phyloP scores from a whole-genome alignment of 2,113 vertebrate species.

The Tenebrosternarchus preto region DNA sequence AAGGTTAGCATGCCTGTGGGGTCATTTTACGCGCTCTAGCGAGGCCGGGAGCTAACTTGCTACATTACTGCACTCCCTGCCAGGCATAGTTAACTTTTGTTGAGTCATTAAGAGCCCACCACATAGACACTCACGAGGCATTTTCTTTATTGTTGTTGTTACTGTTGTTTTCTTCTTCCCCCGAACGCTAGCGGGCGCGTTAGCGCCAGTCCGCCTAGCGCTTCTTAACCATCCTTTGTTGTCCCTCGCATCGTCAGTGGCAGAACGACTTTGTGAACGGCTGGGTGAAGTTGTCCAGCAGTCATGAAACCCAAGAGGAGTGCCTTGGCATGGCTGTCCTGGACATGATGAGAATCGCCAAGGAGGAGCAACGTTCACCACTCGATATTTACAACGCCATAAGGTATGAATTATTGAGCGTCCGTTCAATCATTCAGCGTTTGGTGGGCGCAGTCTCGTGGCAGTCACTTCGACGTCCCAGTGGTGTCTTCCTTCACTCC shows the following conservation, averaged over 20 bases:
- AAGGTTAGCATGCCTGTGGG: neutral
- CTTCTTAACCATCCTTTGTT: neutral
- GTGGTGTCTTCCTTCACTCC: neutral
- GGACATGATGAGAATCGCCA: slow-evolving; percentile 97
- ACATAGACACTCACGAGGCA: neutral
- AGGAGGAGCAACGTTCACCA: slow-evolving; percentile 86
- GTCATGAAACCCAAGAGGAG: slow-evolving; percentile 93
- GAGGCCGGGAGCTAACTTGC: neutral
- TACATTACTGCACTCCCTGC: slow-evolving; percentile 12
- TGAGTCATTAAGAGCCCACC: slow-evolving; percentile 2
- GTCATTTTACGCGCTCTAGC: slow-evolving; percentile 1
- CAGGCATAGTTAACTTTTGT: neutral
- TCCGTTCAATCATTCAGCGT: neutral
- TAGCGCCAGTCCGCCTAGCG: too few species aligned
- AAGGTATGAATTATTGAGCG: slow-evolving; percentile 74
- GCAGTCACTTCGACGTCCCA: neutral
- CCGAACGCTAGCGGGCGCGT: too few species aligned
- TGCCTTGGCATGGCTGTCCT: slow-evolving; percentile 96
- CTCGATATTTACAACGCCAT: slow-evolving; percentile 86
- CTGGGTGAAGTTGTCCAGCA: slow-evolving; percentile 82
- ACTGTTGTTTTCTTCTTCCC: too few species aligned
- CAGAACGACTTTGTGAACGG: slow-evolving; percentile 89
- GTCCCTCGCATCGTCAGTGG: slow-evolving; percentile 75
- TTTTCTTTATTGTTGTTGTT: too few species aligned
- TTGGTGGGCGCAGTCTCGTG: neutral